These are phyloP conservation scores for Drosophila buzzatii DNA, from an alignment of 2,888 invertebrate species.

Conservation along the genomic window DNA sequence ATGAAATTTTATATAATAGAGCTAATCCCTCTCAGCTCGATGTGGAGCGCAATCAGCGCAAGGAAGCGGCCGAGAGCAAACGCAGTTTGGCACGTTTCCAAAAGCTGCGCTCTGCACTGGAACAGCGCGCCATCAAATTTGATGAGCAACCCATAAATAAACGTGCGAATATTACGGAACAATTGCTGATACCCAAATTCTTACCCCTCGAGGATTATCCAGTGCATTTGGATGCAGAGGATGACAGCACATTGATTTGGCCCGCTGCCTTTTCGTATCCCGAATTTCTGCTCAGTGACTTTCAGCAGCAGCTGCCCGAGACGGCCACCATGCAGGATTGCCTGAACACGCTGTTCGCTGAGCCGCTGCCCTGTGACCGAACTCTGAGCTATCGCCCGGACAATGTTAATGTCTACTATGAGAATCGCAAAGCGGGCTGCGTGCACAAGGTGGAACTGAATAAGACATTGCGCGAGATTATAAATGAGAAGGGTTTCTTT, in stretches of 20 bases:
- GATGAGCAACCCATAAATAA: slow-evolving; percentile 86
- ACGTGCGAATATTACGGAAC: slow-evolving; percentile 80
- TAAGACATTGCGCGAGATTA: slow-evolving; percentile 87
- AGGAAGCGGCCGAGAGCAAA: slow-evolving; percentile 85
- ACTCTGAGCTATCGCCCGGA: slow-evolving; percentile 88
- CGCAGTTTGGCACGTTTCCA: slow-evolving; percentile 84
- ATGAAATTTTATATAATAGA: background rate
- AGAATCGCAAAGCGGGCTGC: slow-evolving; percentile 88
- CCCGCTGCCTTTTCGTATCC: slow-evolving; percentile 96
- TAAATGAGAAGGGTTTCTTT: slow-evolving; percentile 86
- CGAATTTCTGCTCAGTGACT: slow-evolving; percentile 94
- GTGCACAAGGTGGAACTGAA: slow-evolving; percentile 87
- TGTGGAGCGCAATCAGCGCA: slow-evolving; percentile 79
- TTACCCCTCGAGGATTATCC: slow-evolving; percentile 88
- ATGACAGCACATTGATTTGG: slow-evolving; percentile 89
- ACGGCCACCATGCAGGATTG: slow-evolving; percentile 88
- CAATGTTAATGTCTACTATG: slow-evolving; percentile 90
- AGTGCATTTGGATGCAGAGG: slow-evolving; percentile 88
- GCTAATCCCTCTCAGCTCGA: slow-evolving; percentile 55
- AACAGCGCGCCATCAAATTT: slow-evolving; percentile 86
- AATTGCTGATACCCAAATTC: slow-evolving; percentile 88
- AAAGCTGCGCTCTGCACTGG: slow-evolving; percentile 85
- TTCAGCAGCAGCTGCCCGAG: slow-evolving; percentile 93
- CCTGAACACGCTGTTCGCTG: slow-evolving; percentile 89
- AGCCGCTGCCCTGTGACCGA: slow-evolving; percentile 90